Conservation (phyloP, 1,140 invertebrate species). For the Aphis craccivora region DNA sequence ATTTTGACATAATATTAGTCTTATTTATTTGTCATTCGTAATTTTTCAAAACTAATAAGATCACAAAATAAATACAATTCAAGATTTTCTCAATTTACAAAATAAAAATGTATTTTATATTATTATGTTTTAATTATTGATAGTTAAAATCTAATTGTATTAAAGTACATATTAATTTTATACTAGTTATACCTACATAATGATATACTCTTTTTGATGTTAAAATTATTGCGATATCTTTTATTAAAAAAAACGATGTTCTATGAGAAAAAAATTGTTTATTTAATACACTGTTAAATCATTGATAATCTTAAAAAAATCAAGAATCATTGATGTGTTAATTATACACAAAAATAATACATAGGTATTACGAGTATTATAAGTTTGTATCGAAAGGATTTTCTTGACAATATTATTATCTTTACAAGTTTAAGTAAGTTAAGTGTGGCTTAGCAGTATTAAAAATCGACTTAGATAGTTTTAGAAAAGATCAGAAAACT, state of each 20-base stretch:
- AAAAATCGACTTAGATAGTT: constrained; percentile 23
- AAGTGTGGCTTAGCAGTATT: background rate
- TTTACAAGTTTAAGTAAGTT: background rate
- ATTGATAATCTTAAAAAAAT: background rate
- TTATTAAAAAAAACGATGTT: background rate
- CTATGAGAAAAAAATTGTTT: background rate
- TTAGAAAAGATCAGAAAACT: constrained; percentile 3
- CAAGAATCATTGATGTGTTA: background rate
- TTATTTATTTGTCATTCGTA: background rate
- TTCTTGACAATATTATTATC: background rate
- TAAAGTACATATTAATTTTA: background rate
- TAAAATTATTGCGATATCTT: background rate
- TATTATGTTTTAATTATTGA: too few relatives aligned
- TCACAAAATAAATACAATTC: background rate
- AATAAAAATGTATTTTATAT: too few relatives aligned
- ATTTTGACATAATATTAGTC: background rate
- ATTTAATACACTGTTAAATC: background rate
- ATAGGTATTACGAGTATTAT: background rate
- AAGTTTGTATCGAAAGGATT: background rate
- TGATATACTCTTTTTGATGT: background rate
- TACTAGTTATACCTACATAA: background rate
- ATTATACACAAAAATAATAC: background rate
- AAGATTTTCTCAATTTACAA: background rate
- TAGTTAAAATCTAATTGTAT: background rate
- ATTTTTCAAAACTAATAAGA: background rate